Evolutionary conservation across 2,888 invertebrate genomes (phyloP).

Genomic region (Lypha dubia): DNA sequence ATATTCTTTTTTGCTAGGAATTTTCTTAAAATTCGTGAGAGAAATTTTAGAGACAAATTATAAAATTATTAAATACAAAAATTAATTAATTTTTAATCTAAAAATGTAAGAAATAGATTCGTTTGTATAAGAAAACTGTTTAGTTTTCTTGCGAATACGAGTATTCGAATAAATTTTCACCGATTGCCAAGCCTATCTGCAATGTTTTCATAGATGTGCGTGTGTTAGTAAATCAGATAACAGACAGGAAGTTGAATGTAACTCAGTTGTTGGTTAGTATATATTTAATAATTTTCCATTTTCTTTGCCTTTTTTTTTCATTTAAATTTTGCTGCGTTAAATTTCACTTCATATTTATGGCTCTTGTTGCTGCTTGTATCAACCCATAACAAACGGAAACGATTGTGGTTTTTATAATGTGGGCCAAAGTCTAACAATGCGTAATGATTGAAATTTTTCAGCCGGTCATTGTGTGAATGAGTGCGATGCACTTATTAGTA

Average conservation of each 20-base stretch:
- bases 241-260: constrained; percentile 36
- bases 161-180: not conserved
- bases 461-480: not conserved
- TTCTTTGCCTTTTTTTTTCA: not conserved
- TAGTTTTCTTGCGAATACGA: too few species aligned
- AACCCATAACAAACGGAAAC: constrained; percentile 48
- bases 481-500: not conserved
- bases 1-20: too few species aligned
- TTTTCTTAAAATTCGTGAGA: too few species aligned
- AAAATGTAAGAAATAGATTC: too few species aligned
- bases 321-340: constrained; percentile 25
- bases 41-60: too few species aligned
- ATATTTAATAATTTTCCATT: constrained; percentile 41
- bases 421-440: constrained; percentile 57
- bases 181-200: too few species aligned
- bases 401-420: constrained; percentile 57
- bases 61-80: too few species aligned
- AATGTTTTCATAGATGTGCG: not conserved
- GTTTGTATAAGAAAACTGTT: too few species aligned
- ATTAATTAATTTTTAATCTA: too few species aligned
- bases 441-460: constrained; percentile 28
- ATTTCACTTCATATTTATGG: constrained; percentile 20
- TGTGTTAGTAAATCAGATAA: constrained; percentile 32
- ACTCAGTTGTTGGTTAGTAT: constrained; percentile 37
- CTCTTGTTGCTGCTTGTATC: constrained; percentile 28